These are phyloP conservation scores for Blera fallax DNA, from an alignment of 2,888 invertebrate species.

Conservation along the genomic window DNA sequence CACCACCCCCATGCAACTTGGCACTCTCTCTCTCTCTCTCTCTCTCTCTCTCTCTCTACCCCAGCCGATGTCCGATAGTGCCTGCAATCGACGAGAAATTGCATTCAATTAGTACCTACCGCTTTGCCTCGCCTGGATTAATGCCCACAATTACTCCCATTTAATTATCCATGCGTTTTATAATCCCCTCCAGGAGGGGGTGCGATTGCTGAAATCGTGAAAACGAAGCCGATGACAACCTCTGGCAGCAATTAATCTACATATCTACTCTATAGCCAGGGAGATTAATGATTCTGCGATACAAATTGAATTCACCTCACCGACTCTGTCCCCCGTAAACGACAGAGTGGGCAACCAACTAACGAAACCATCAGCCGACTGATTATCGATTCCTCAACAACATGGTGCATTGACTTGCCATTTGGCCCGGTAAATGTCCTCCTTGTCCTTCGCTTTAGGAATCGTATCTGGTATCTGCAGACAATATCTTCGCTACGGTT, in stretches of 20 bases:
- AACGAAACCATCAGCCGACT: constrained; percentile 14
- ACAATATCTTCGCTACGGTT: constrained; percentile 24
- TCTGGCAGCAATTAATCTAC: constrained; percentile 69
- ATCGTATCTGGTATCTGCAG: constrained; percentile 27
- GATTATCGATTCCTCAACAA: constrained; percentile 46
- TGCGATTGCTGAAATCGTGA: not conserved
- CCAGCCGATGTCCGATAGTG: constrained; percentile 9
- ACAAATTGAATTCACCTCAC: constrained; percentile 63
- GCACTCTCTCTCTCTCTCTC: not conserved
- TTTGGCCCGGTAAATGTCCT: constrained; percentile 22
- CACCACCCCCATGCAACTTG: too few relatives aligned
- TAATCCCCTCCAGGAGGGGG: not conserved
- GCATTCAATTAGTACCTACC: constrained; percentile 65
- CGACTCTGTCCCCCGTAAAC: not conserved
- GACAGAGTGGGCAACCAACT: not conserved
- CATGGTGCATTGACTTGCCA: constrained; percentile 46
- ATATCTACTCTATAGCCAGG: constrained; percentile 45
- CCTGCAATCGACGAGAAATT: constrained; percentile 34
- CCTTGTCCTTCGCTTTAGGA: constrained; percentile 25
- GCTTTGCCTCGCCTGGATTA: constrained; percentile 57
- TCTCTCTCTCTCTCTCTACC: not conserved
- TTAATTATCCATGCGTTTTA: constrained; percentile 64
- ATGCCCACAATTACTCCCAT: constrained; percentile 65
- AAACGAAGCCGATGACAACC: constrained; percentile 50
- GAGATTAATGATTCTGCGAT: constrained; percentile 60